A percentile compares a stretch with the other conserved stretches of the same genome.
Conservation (phyloP, 2,113 vertebrate genomes). For the Ammodytes marinus region DNA sequence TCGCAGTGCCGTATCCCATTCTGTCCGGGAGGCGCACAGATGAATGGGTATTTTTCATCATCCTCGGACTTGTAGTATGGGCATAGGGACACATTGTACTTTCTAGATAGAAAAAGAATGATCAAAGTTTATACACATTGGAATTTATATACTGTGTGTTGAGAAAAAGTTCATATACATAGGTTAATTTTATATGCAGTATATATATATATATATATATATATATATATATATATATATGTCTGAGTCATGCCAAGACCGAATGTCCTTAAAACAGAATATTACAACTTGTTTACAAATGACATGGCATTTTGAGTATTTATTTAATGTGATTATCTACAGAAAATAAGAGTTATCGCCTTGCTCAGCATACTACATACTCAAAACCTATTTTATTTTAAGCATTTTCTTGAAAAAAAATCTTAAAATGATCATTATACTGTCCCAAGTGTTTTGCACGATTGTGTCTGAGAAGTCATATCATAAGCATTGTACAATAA, state of each 20-base stretch:
- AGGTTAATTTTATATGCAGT: neutral
- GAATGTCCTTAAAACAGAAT: neutral
- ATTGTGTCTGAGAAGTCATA: no score
- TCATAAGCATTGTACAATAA: no score
- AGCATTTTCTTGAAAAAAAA: neutral
- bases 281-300: no score
- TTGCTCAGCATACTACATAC: neutral
- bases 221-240: neutral
- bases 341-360: neutral
- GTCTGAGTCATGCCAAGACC: neutral
- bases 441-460: no score
- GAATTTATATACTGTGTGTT: neutral
- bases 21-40: slow-evolving; percentile 88
- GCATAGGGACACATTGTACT: slow-evolving; percentile 87
- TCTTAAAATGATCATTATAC: no score
- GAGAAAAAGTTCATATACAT: neutral
- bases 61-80: slow-evolving; percentile 88
- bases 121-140: neutral
- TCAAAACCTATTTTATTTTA: neutral
- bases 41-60: slow-evolving; percentile 87
- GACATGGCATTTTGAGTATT: neutral
- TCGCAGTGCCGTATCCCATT: slow-evolving; percentile 90
- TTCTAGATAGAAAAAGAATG: slow-evolving; percentile 71
- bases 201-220: neutral
- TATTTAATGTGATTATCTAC: neutral